Base-by-base conservation (phyloP, 2,888 invertebrate species). In the Erannis defoliaria region DNA sequence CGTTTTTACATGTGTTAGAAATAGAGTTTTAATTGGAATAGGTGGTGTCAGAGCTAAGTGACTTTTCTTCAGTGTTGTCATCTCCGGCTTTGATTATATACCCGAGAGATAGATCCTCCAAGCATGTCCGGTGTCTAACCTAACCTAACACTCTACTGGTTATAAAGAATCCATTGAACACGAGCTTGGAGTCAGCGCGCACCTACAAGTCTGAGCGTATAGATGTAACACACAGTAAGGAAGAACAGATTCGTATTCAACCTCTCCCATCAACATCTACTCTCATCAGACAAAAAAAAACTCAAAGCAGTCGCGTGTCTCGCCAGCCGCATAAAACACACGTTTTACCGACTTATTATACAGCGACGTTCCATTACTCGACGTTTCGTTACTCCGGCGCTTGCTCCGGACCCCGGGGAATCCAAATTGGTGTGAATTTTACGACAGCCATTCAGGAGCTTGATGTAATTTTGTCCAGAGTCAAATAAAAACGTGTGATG, bases 381-480 rank as follows among this genome's bases (percentile, higher is more conserved):
- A 75, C 82, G 78, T 79, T 81, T 79, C 80, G 46, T 45, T 61
- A 42, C 55, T 37, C 37, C 70, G 77, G 75, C 81, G 78, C 81
- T 79, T 77, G 79, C 75, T 76, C 75, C 78, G 70, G 72, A 74
- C 80, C 72, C 77, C 77, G 76, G 78, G 81, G 86, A 86, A 83
- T 88, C 86, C 78, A 85, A 88, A 89, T 89, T 86, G 88, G 85
- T 77, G 84, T 75, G 78, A 85, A 85, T 87, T 88, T 88, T 86
- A 89, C 75, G 88, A 81, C 68, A 73, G 63, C 78, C 80, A 80
- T 80, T 81, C 69, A 72, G 73, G 70, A 78, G 75, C 70, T 71
- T 72, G 73, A 69, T 74, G 74, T 81, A 82, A 80, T 79, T 77
- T 74, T 67, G 75, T 74, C 70, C 70, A 75, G 70, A 69, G 72